A percentile compares a stretch with the other conserved stretches of the same genome.
phyloP scores from a whole-genome alignment of 2,113 vertebrate genomes.

The Cettia cetti region DNA sequence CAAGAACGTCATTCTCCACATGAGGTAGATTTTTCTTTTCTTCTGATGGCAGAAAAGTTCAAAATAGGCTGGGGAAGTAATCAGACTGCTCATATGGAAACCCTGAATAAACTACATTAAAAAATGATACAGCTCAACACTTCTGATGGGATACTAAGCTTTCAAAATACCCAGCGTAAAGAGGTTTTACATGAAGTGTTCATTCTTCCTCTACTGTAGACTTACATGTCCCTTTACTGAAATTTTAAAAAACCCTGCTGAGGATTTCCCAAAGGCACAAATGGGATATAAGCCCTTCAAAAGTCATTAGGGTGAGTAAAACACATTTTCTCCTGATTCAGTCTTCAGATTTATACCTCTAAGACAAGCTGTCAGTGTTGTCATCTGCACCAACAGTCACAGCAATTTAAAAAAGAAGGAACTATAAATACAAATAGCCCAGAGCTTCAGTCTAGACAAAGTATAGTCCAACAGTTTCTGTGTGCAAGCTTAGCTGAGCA shows the following conservation, averaged over 20 bases:
- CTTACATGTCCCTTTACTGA: neutral
- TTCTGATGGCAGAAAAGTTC: neutral
- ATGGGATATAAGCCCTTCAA: neutral
- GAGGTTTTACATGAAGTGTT: neutral
- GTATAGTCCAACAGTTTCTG: neutral
- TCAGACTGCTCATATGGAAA: neutral
- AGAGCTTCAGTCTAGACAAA: neutral
- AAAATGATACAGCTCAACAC: neutral
- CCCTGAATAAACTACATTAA: neutral
- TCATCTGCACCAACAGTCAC: neutral
- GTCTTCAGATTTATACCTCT: neutral
- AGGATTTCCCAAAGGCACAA: neutral
- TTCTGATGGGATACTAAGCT: neutral
- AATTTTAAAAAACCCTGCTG: neutral
- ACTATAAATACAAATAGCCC: neutral
- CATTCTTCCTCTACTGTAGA: neutral
- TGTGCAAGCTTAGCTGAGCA: neutral
- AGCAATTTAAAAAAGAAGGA: neutral
- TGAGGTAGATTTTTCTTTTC: neutral
- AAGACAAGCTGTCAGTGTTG: neutral
- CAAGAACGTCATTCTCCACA: neutral
- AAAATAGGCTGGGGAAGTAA: neutral
- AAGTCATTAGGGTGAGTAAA: neutral
- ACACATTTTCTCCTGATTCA: neutral
- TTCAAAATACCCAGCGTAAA: neutral